Base-by-base conservation (phyloP, 2,888 invertebrate genomes). In the Dendrolimus houi region DNA sequence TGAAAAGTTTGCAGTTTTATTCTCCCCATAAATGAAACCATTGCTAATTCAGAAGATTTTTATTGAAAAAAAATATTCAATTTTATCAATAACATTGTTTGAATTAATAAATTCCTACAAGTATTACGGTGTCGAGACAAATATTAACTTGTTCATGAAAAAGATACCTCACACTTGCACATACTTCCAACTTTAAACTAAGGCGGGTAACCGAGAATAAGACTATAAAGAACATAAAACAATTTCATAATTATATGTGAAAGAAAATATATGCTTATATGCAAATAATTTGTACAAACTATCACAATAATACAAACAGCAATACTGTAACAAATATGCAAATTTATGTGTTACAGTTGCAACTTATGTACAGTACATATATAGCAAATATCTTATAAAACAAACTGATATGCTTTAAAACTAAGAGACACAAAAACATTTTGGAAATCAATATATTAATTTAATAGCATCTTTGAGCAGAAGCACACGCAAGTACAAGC, bases 231-330 rank as follows among this genome's bases (percentile, higher is more conserved):
- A 6, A 29, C 6, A 29, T 29, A 29, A 29, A 29, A 29, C 29
- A 29, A 29, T 17, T 17, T 17, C 3, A 17, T 17, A 17, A 17
- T 17, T 17, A 17, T 17, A 69, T 64, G 71, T 64, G 72, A 79
- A 80, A 77, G 69, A 72, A 74, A 77, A 69, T 64, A 67, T 66
- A 70, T 72, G 77, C 82, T 81, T 84, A 85, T 70, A 75, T 67
- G 72, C 76, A 78, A 79, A 74, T 76, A 78, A 80, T 87, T 88
- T 88, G 87, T 88, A 88, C 88, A 85, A 79, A 82, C 84, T 87
- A 88, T 87, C 87, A 88, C 87, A 87, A 83, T 81, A 77, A 73
- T 81, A 79, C 79, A 74, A 69, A 72, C 12, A 29, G 47, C 12
- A 47, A 10, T 47, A 47, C 12, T 47, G 29, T 47, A 9, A 47